Percentiles rank a stretch among this genome's conserved stretches.
These are phyloP conservation scores for Podotricha telesiphe DNA, from an alignment of 2,888 invertebrate species.

Conservation along the genomic window DNA sequence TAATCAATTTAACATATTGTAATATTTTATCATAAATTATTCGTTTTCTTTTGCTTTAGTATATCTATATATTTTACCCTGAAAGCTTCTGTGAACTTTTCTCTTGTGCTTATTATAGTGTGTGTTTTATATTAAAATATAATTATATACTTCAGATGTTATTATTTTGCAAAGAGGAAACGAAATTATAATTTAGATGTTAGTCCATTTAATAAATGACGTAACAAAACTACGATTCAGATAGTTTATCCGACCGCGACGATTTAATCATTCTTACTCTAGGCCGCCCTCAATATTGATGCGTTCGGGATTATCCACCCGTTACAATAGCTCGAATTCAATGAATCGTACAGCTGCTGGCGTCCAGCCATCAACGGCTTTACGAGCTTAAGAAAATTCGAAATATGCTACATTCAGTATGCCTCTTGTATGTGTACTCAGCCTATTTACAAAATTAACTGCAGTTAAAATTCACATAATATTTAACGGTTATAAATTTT, in stretches of 20 bases:
- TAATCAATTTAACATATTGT: neutral
- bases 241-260: conserved; percentile 16
- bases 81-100: too few relatives aligned
- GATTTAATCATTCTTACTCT: conserved; percentile 23
- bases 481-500: conserved; percentile 25
- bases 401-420: conserved; percentile 44
- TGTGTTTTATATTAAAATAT: neutral
- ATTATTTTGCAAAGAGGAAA: neutral
- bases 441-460: conserved; percentile 36
- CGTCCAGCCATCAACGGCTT: conserved; percentile 55
- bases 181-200: conserved; percentile 1
- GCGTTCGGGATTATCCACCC: conserved; percentile 50
- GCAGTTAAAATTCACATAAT: conserved; percentile 23
- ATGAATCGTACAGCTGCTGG: conserved; percentile 51
- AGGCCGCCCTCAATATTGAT: conserved; percentile 36
- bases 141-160: neutral
- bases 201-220: conserved; percentile 6
- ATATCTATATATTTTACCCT: too few relatives aligned
- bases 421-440: conserved; percentile 25
- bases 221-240: conserved; percentile 20
- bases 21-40: neutral
- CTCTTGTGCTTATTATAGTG: too few relatives aligned
- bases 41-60: too few relatives aligned
- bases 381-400: conserved; percentile 53
- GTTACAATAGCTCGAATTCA: conserved; percentile 50